phyloP scores from a whole-genome alignment of 2,888 invertebrate species.

The Drosophila lutescens region DNA sequence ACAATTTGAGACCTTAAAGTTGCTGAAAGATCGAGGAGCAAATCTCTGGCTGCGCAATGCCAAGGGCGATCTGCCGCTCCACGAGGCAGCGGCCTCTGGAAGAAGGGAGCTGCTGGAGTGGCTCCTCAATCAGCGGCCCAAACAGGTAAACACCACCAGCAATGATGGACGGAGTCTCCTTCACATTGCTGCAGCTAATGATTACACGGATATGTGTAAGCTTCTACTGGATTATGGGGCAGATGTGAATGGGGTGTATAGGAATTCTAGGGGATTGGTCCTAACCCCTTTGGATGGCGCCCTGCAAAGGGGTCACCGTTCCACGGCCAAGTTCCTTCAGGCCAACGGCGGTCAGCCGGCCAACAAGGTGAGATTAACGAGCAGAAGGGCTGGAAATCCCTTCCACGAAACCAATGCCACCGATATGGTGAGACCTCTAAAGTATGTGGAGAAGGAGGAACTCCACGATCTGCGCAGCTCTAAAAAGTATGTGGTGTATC shows the following conservation, averaged over 20 bases:
- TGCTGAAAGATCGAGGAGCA: conserved; percentile 90
- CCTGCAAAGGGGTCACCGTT: conserved; percentile 92
- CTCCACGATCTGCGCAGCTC: conserved; percentile 80
- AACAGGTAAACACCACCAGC: conserved; percentile 94
- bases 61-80: conserved; percentile 96
- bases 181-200: conserved; percentile 97
- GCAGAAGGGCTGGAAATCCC: conserved; percentile 76
- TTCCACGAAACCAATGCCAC: conserved; percentile 78
- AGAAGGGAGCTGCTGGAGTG: conserved; percentile 94
- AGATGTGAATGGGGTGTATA: conserved; percentile 92
- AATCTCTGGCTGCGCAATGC: conserved; percentile 97
- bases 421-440: conserved; percentile 82
- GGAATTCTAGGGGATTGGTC: conserved; percentile 92
- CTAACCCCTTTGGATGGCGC: conserved; percentile 97
- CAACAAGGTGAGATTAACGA: conserved; percentile 86
- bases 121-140: conserved; percentile 92
- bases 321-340: conserved; percentile 96
- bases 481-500: conserved; percentile 82
- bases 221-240: conserved; percentile 93
- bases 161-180: conserved; percentile 96
- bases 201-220: conserved; percentile 97
- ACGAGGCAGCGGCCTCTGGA: conserved; percentile 97
- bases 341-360: conserved; percentile 95
- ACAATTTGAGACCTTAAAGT: conserved; percentile 93
- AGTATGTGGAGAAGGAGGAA: conserved; percentile 83